phyloP scores from a whole-genome alignment of 2,113 vertebrate genomes.

The Eulemur macaco region DNA sequence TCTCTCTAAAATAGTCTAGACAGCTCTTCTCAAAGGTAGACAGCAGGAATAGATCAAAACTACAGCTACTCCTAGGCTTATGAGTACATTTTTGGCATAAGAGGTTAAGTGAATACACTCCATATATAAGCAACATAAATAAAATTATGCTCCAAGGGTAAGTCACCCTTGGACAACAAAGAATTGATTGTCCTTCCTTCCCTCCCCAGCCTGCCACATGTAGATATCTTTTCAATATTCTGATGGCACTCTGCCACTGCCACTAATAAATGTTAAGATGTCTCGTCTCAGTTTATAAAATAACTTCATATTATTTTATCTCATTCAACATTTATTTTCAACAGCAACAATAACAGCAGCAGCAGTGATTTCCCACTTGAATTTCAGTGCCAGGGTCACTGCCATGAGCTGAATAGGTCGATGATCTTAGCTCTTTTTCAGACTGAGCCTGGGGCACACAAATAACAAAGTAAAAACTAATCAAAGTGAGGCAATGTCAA shows the following conservation, averaged over 20 bases:
- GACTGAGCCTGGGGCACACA: background rate
- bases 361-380: background rate
- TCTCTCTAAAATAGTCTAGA: background rate
- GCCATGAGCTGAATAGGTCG: background rate
- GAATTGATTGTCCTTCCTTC: background rate
- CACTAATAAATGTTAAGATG: background rate
- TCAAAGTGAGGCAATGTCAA: conserved; percentile 8
- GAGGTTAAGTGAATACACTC: background rate
- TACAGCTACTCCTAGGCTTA: background rate
- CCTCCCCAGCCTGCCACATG: accelerated
- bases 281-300: background rate
- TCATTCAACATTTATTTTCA: background rate
- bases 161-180: background rate
- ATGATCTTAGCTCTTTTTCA: conserved; percentile 35
- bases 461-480: conserved; percentile 47
- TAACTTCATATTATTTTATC: background rate
- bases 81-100: background rate
- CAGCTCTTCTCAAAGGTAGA: background rate
- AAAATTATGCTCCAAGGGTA: background rate
- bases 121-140: background rate
- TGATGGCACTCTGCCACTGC: background rate
- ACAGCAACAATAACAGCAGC: background rate
- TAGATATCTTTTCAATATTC: background rate
- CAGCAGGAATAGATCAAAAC: background rate
- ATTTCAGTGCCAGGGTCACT: background rate